Percentiles rank a stretch among this genome's conserved stretches.
These are phyloP conservation scores for Autographa gamma DNA, from an alignment of 2,888 invertebrate species.

Conservation along the genomic window DNA sequence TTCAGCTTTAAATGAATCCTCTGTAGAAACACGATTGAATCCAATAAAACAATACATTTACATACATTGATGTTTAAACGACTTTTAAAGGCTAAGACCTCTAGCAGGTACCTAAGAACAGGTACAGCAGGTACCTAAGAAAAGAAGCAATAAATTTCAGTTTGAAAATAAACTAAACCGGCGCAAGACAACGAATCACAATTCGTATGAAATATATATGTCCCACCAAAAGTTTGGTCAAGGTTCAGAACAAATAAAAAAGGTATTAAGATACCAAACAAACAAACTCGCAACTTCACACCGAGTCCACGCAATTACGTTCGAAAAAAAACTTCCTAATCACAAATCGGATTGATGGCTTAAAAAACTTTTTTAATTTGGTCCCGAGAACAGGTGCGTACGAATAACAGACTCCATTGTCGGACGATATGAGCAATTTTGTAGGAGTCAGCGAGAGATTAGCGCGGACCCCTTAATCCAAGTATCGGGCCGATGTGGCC, in stretches of 20 bases:
- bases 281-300: constrained; percentile 45
- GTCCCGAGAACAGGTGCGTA: constrained; percentile 67
- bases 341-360: constrained; percentile 60
- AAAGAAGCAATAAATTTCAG: too few relatives aligned
- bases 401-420: constrained; percentile 73
- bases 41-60: too few relatives aligned
- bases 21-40: too few relatives aligned
- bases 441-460: constrained; percentile 76
- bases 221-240: neutral
- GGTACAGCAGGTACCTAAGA: too few relatives aligned
- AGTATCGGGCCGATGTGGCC: constrained; percentile 73
- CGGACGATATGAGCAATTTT: constrained; percentile 74
- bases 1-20: neutral
- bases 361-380: constrained; percentile 72
- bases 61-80: too few relatives aligned
- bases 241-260: neutral
- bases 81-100: too few relatives aligned
- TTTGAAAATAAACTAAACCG: too few relatives aligned
- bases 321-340: constrained; percentile 55
- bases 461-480: constrained; percentile 74
- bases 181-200: too few relatives aligned
- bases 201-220: too few relatives aligned
- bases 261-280: constrained; percentile 31
- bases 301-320: constrained; percentile 48
- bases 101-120: too few relatives aligned